A percentile compares a stretch with the other conserved stretches of the same genome.
Evolutionary conservation across 2,113 vertebrate genomes (phyloP).

Genomic region (Scartelaos histophorus): DNA sequence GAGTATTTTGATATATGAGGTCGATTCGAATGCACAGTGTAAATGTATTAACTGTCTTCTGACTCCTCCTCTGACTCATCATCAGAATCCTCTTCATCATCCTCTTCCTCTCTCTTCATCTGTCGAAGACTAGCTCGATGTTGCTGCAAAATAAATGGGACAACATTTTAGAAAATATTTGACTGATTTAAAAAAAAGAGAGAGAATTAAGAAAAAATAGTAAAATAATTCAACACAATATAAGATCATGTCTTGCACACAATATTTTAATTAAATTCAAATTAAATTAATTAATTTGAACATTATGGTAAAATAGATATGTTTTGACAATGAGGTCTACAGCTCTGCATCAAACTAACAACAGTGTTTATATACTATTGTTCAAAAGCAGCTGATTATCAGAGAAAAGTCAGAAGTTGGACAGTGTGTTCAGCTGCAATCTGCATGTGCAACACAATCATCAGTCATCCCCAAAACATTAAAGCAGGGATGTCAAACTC

Average conservation of each 20-base stretch:
- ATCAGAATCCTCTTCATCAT: conserved; percentile 60
- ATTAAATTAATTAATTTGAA: too few species aligned
- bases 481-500: too few species aligned
- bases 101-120: conserved; percentile 61
- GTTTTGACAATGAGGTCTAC: background rate
- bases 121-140: conserved; percentile 63
- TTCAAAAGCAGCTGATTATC: background rate
- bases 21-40: background rate
- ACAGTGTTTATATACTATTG: conserved; percentile 2
- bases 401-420: background rate
- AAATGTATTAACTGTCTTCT: conserved; percentile 63
- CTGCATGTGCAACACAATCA: too few species aligned
- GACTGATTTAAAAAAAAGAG: too few species aligned
- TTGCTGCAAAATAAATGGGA: conserved; percentile 57
- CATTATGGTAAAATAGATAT: background rate
- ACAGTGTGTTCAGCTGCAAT: too few species aligned
- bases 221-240: background rate
- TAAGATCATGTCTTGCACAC: background rate
- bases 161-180: background rate
- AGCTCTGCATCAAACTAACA: background rate
- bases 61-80: conserved; percentile 69
- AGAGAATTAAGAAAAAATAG: too few species aligned
- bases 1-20: too few species aligned
- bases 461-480: too few species aligned
- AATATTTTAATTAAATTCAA: too few species aligned